Evolutionary conservation across 2,888 invertebrate species (phyloP), one percentile per base, ranked within the genome.

Genomic region (Crocallis elinguaria): DNA sequence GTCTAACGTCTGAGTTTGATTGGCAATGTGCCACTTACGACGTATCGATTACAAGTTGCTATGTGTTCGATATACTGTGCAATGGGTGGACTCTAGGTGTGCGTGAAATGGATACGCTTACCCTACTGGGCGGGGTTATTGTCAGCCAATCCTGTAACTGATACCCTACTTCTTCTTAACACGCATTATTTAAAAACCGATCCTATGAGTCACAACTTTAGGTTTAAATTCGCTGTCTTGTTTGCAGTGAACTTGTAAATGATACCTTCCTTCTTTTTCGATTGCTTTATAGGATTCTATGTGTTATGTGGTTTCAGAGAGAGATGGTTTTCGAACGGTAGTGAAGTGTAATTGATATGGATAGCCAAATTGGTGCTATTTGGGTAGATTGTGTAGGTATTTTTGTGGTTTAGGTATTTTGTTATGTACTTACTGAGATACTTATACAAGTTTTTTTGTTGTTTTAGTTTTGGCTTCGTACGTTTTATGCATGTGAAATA

Each of bases 81-180:
- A 44, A 84, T 87, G 84, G 86, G 88, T 77, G 86, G 82, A 72
- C 74, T 79, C 79, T 84, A 85, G 84, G 86, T 86, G 82, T 77
- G 79, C 70, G 77, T 87, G 86, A 77, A 77, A 86, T 82, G 80
- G 82, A 86, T 87, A 85, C 81, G 7, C 49, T 51, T 76, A 75
- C 81, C 84, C 85, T 81, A 77, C 74, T 80, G 87, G 90, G 88
- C 89, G 88, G 85, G 78, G 86, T 82, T 78, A 75, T 69, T 71
- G 67, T 62, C 80, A 81, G 85, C 91, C 91, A 91, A 91, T 91
- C 91, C 82, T 88, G 90, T 90, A 91, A 90, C 79, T 82, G 89
- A 91, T 87, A 91, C 88, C 83, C 75, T 80, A 79, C 82, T 87
- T 88, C 88, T 88, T 87, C 79, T 80, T 64, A 60, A 73, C 60